Conservation (phyloP, 2,888 invertebrate species). For the Gari tellinella region DNA sequence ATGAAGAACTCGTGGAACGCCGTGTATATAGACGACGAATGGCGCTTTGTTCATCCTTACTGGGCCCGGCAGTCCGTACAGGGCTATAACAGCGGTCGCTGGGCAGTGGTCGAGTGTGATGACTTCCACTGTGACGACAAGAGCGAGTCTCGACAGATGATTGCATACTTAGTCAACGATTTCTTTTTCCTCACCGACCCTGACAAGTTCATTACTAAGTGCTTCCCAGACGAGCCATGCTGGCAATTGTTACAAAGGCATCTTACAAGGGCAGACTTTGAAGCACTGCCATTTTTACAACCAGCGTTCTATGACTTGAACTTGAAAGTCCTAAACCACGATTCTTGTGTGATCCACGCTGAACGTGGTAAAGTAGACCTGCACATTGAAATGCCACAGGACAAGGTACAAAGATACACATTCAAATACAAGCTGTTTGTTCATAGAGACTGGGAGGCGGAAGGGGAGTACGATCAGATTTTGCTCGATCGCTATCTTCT, state of each 20-base stretch:
- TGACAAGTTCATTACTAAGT: constrained; percentile 62
- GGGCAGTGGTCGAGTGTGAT: constrained; percentile 68
- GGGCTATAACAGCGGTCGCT: constrained; percentile 63
- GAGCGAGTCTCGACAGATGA: neutral
- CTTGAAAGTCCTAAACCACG: constrained; percentile 35
- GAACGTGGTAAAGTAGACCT: constrained; percentile 55
- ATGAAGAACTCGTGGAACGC: constrained; percentile 76
- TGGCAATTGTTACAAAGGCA: constrained; percentile 68
- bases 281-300: constrained; percentile 62
- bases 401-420: constrained; percentile 31
- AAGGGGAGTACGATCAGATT: constrained; percentile 62
- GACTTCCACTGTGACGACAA: constrained; percentile 42
- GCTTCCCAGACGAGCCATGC: constrained; percentile 61
- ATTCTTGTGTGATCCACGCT: constrained; percentile 53
- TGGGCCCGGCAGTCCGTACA: constrained; percentile 68
- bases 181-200: constrained; percentile 71
- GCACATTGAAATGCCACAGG: constrained; percentile 44
- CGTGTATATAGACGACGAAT: constrained; percentile 67
- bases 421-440: constrained; percentile 58
- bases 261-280: constrained; percentile 58
- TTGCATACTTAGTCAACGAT: constrained; percentile 27
- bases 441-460: constrained; percentile 49
- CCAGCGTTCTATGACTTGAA: constrained; percentile 65
- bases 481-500: constrained; percentile 51
- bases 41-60: constrained; percentile 75